Base-by-base conservation (phyloP, 2,797 vertebrate genomes). In the Galaxias olidus region DNA sequence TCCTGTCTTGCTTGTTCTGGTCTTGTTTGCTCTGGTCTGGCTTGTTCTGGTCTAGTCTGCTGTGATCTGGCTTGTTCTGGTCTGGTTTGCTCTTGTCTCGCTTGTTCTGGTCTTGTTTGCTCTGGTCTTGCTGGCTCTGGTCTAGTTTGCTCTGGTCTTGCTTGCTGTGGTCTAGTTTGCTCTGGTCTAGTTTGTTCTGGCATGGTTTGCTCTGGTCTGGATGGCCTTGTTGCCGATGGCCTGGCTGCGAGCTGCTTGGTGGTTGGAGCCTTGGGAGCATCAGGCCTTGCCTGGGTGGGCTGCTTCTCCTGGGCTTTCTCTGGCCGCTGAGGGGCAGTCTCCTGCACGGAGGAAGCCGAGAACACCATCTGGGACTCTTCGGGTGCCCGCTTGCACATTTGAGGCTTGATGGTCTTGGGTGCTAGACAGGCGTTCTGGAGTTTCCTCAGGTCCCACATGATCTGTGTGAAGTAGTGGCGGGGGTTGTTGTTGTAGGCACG, bases 391-490 rank as follows among this genome's bases (percentile, higher is more conserved):
- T 82, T 92, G 83, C 93, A 96, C 93, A 94, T 91, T 13, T 81
- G 79, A 10, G 86, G 89, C 72, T 91, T 93, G 78, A 94, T 44
- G 50, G 77, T 66, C 4, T 60, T 64, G 0, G 83, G 79, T 0
- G 84, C 90, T 65, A 89, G 81, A 1, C 95, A 96, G 46, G 93
- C 92, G 0, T 93, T 91, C 0, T 54, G 57, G 17, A 90, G 70
- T 63, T 93, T 95, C 19, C 90, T 86, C 41, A 95, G 88, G 46
- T 79, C 84, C 63, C 82, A 83, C 1, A 89, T 91, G 0, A 94
- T 88, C 85, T 95, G 94, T 30, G 87, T 79, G 71, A 93, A 96
- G 82, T 91, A 96, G 52, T 92, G 89, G 2, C 84, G 89, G 6
- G 92, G 92, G 56, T 94, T 92, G 59, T 82, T 90, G 77, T 82